Evolutionary conservation across 2,113 vertebrate genomes (phyloP).

Genomic region (Neomonachus schauinslandi): DNA sequence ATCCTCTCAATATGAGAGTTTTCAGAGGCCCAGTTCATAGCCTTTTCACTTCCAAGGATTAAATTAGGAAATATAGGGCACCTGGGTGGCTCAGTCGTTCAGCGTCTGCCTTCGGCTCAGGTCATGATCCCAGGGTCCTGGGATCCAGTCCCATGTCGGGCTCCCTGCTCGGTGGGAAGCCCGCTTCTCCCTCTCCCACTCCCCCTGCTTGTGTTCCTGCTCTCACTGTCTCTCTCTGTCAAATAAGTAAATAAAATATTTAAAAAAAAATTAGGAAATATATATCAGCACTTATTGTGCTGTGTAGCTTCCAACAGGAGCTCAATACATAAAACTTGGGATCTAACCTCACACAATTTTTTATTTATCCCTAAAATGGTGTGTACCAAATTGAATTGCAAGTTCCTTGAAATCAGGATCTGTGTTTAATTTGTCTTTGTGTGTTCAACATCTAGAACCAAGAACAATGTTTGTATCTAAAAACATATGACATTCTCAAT

Average conservation of each 20-base stretch:
- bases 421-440: not conserved
- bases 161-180: too few species aligned
- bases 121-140: too few species aligned
- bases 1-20: not conserved
- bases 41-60: not conserved
- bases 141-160: too few species aligned
- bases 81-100: too few species aligned
- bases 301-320: not conserved
- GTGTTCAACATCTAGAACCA: not conserved
- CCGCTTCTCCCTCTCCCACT: too few species aligned
- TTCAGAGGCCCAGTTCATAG: not conserved
- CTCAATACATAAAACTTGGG: not conserved
- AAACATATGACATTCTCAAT: not conserved
- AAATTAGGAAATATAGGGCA: not conserved
- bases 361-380: not conserved
- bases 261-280: not conserved
- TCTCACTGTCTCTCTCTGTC: too few species aligned
- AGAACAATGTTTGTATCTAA: not conserved
- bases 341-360: not conserved
- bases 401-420: not conserved
- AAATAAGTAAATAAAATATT: too few species aligned
- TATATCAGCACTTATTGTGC: not conserved
- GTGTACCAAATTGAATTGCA: not conserved
- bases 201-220: too few species aligned
- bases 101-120: too few species aligned